Percentiles rank a stretch among this genome's conserved stretches.
These are phyloP conservation scores for Oithona nana DNA, from an alignment of 2,888 invertebrate genomes.

Conservation along the genomic window DNA sequence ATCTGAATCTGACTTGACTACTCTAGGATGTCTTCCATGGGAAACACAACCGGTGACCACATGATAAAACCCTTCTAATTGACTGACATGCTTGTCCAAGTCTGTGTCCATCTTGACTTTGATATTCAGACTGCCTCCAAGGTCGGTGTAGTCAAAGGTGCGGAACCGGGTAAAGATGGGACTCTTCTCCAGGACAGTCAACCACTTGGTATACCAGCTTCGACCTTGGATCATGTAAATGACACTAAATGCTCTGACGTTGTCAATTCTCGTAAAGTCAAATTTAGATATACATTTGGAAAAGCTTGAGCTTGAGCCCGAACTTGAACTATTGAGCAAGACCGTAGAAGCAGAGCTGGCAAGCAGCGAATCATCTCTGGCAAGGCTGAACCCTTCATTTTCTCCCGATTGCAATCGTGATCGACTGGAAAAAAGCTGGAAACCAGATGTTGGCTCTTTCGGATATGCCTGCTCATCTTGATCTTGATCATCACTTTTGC, in stretches of 20 bases:
- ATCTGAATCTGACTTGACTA: too few relatives aligned
- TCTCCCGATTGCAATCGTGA: background rate
- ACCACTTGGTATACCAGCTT: constrained; percentile 32
- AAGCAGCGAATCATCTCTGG: background rate
- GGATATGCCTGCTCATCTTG: too few relatives aligned
- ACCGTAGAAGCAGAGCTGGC: constrained; percentile 18
- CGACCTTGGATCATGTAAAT: constrained; percentile 31
- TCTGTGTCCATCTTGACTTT: constrained; percentile 27
- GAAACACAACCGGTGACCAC: constrained; percentile 1
- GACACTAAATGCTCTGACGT: constrained; percentile 31
- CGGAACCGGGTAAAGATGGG: constrained; percentile 28
- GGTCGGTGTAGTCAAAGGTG: constrained; percentile 31
- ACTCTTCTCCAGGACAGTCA: constrained; percentile 28
- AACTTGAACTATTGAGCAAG: constrained; percentile 15
- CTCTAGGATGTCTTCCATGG: background rate
- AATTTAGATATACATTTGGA: constrained; percentile 29
- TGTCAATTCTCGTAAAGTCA: constrained; percentile 30
- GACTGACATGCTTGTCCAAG: constrained; percentile 19
- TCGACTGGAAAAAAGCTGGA: background rate
- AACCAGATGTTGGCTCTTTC: constrained; percentile 7
- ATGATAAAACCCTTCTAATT: background rate
- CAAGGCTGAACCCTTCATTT: too few relatives aligned
- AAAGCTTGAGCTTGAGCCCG: background rate
- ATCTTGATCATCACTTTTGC: background rate
- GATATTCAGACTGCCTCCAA: constrained; percentile 33